A percentile compares a stretch with the other conserved stretches of the same genome.
Conservation (phyloP, 92 coral and sea anemone species). For the Siderastrea radians region DNA sequence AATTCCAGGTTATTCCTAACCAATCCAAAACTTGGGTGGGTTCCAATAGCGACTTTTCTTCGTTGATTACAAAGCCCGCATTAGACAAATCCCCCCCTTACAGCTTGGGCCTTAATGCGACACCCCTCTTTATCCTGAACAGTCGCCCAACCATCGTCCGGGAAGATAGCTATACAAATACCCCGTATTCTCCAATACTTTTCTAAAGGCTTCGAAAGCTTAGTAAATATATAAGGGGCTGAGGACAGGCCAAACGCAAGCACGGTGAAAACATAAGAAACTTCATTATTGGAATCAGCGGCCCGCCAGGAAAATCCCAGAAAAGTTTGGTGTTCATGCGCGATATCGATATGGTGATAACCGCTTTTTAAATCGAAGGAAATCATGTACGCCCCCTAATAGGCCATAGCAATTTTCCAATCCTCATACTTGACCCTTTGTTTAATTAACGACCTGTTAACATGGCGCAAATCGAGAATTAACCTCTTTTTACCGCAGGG, state of each 20-base stretch:
- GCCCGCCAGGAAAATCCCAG: conserved; percentile 65
- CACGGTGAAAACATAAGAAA: conserved; percentile 60
- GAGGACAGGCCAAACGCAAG: conserved; percentile 63
- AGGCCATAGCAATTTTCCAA: conserved; percentile 72
- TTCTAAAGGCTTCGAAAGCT: conserved; percentile 46
- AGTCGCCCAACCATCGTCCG: conserved; percentile 59
- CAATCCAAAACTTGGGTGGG: conserved; percentile 56
- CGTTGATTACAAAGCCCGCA: conserved; percentile 59
- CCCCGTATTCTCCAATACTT: conserved; percentile 65
- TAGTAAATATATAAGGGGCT: conserved; percentile 70
- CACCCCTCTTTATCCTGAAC: conserved; percentile 45
- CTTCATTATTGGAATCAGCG: conserved; percentile 25
- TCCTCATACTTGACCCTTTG: conserved; percentile 76
- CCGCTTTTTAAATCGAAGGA: conserved; percentile 74
- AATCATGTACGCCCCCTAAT: conserved; percentile 58
- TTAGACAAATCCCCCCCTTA: conserved; percentile 52
- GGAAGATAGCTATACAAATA: conserved; percentile 36
- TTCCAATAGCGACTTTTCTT: conserved; percentile 66
- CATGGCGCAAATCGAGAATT: conserved; percentile 71
- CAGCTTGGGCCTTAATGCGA: conserved; percentile 51
- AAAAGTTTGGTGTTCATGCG: conserved; percentile 55
- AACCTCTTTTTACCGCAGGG: conserved; percentile 68
- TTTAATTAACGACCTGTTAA: conserved; percentile 57
- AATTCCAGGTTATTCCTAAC: conserved; percentile 61
- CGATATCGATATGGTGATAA: conserved; percentile 69